Evolutionary conservation across 2,113 vertebrate species (phyloP).

Genomic region (Ginglymostoma cirratum): DNA sequence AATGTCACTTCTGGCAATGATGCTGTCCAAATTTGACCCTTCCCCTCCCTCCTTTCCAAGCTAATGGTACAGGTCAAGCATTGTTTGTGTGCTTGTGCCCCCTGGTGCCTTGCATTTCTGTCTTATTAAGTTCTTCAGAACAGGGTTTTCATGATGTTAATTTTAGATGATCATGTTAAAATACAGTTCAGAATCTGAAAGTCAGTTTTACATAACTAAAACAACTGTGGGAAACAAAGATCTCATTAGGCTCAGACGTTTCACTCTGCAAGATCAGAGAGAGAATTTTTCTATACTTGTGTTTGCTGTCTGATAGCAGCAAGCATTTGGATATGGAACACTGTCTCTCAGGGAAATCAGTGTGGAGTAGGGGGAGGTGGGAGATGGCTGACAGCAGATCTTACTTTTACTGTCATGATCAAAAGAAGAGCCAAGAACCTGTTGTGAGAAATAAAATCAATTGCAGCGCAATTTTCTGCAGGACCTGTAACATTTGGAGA

Average conservation of each 20-base stretch:
- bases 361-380: not conserved
- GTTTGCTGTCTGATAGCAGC: not conserved
- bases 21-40: not conserved
- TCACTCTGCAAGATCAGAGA: not conserved
- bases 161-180: not conserved
- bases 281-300: not conserved
- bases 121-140: not conserved
- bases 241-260: not conserved
- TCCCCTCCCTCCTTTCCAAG: not conserved
- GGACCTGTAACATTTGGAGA: not conserved
- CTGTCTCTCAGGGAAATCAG: not conserved
- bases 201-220: not conserved
- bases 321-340: not conserved
- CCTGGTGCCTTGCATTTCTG: not conserved
- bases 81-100: not conserved
- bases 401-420: not conserved
- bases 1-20: not conserved
- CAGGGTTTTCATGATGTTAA: not conserved
- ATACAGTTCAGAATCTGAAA: not conserved
- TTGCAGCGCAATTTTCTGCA: not conserved
- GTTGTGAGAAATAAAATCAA: conserved; percentile 6
- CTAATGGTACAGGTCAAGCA: not conserved
- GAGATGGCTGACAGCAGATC: not conserved
- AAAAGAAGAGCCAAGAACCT: not conserved
- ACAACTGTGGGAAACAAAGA: not conserved